Base-by-base conservation (phyloP, 1,140 invertebrate species). In the Drosophila bocki region DNA sequence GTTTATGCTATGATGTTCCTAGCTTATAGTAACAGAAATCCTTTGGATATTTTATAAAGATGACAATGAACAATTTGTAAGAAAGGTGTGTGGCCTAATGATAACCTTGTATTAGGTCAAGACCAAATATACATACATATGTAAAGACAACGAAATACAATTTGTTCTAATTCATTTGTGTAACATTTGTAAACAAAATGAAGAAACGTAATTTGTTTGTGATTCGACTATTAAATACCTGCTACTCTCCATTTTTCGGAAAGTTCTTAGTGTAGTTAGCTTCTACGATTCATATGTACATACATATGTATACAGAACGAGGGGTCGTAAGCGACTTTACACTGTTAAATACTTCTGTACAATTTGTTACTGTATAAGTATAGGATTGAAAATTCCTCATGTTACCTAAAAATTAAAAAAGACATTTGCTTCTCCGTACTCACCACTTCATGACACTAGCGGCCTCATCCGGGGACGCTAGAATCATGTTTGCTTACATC, bases 401-500 rank as follows among this genome's bases (percentile, higher is more conserved):
- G 17, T 33, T 51, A n/a, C 15, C 44, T 26, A 64, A 26, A 42
- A 64, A 35, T 53, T 75, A 58, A 33, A 32, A 33, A 3, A 44
- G n/a, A 17, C 19, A 17, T 32, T 48, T 51, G 53, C 70, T 65
- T 59, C 64, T 39, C 47, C 26, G 26, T 32, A 58, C 74, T 75
- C 51, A 51, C 51, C 39, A 58, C 48, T 19, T 39, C 11, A 42
- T 42, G 59, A 44, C 50, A 33, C 26, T n/a, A 45, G 26, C 22
- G 51, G 56, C 35, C 54, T 59, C 41, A 54, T 68, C 39, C 42
- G 60, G 48, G 35, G 63, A 33, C 42, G 26, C 63, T 48, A 44
- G 37, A 50, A 75, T 56, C 39, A 42, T 83, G 69, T 86, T 80
- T 86, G 83, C 59, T 47, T 71, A 75, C 32, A 71, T 83, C 84